Evolutionary conservation across 2,113 vertebrate species (phyloP), one percentile per base, ranked within the genome.

Genomic region (Trematomus loennbergii): DNA sequence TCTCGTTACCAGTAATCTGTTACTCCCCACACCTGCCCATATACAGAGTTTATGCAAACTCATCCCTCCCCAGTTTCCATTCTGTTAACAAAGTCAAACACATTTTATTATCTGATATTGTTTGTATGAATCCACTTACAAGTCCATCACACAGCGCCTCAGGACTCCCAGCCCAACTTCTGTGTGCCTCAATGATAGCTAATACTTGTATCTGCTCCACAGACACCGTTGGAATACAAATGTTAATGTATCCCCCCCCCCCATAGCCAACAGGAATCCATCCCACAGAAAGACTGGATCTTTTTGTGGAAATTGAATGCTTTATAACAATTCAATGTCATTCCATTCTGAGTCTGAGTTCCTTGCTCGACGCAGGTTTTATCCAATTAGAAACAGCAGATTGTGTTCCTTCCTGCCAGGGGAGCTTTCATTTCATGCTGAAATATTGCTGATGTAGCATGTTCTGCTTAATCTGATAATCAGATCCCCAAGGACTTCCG

Each of bases 371-470:
- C 16, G 49, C 12, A 70, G 68, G 65, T 81, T 83, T 81, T n/a
- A 82, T 87, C 82, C 76, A 88, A 82, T 92, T 82, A 92, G 64
- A 90, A 85, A 81, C 54, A 83, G 77, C 73, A 90, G 86, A 85
- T 83, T 82, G 75, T 36, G 20, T 4, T 25, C 54, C 67, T 75
- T 52, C 68, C 69, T 77, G 63, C 79, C 81, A 88, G 75, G 59
- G 78, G 70, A 79, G 82, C 69, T 88, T 87, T 85, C 61, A 82
- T 89, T 89, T 89, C 81, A 79, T 65, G 45, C 72, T 73, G 60
- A 82, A 85, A 92, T 83, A 78, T 72, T 81, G 88, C 90, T 90
- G 91, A 91, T 60, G 77, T 18, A 33, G 82, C 86, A 66, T 75
- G 91, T 74, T 17, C 54, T 54, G 59, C 49, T 75, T 67, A 78